These are phyloP conservation scores for Pelvicachromis taeniatus DNA, from an alignment of 2,113 vertebrate species.

Conservation along the genomic window DNA sequence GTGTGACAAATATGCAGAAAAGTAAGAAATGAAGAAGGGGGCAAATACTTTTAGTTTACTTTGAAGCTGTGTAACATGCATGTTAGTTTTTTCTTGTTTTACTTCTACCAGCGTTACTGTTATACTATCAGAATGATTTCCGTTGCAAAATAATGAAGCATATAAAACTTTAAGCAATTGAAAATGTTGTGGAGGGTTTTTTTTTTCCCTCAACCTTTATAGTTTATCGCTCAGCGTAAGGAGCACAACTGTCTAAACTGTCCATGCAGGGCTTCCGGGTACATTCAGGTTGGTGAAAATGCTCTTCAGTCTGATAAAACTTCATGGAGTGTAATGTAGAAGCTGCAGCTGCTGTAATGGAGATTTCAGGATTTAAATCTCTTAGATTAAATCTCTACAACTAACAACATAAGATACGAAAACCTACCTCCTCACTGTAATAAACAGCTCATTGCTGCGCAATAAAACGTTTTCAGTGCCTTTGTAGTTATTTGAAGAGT, in stretches of 20 bases:
- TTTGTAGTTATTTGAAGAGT: slow-evolving; percentile 19
- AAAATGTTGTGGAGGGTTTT: background rate
- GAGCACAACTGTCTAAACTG: background rate
- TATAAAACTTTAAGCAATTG: background rate
- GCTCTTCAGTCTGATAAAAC: background rate
- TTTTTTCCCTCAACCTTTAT: background rate
- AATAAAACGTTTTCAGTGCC: background rate
- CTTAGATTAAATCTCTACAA: background rate
- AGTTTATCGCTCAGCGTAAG: background rate
- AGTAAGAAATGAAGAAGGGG: background rate
- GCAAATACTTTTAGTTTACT: background rate
- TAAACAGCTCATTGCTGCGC: background rate
- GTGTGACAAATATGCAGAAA: background rate
- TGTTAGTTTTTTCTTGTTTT: background rate
- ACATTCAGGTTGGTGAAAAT: background rate
- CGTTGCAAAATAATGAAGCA: background rate
- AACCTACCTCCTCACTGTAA: background rate
- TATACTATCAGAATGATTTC: background rate
- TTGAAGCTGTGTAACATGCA: background rate
- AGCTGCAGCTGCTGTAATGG: background rate
- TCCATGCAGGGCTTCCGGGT: background rate
- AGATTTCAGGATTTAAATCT: background rate
- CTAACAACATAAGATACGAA: background rate
- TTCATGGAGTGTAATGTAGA: background rate
- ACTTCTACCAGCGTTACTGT: background rate